These are phyloP conservation scores for Alces alces DNA, from an alignment of 2,113 vertebrate genomes.

Conservation along the genomic window DNA sequence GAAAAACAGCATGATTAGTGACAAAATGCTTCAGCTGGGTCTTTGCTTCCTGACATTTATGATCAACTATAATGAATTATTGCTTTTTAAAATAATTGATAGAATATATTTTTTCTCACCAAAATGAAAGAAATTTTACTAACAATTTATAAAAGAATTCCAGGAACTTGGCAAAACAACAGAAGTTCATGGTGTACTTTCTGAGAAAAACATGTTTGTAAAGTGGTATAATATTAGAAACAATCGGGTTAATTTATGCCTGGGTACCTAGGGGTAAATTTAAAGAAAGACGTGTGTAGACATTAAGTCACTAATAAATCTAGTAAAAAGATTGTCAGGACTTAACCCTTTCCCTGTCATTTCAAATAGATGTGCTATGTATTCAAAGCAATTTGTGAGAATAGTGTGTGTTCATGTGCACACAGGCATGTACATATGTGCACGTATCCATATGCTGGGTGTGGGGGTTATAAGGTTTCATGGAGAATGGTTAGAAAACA, in stretches of 20 bases:
- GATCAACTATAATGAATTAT: conserved; percentile 78
- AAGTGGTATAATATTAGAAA: not conserved
- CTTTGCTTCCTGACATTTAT: conserved; percentile 80
- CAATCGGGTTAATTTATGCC: conserved; percentile 23
- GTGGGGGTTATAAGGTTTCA: not conserved
- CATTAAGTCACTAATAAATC: conserved; percentile 17
- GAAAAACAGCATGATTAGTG: conserved; percentile 82
- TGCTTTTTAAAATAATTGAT: conserved; percentile 73
- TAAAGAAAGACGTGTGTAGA: not conserved
- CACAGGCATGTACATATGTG: rapidly evolving
- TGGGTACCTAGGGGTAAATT: not conserved
- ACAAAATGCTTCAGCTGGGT: conserved; percentile 80
- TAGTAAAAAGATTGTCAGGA: not conserved
- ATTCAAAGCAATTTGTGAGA: conserved; percentile 43
- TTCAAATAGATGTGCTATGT: conserved; percentile 62
- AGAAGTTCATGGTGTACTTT: conserved; percentile 2
- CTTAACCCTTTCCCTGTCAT: conserved; percentile 21
- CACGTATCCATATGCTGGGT: not conserved
- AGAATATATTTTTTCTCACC: conserved; percentile 47
- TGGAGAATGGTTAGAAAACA: not conserved
- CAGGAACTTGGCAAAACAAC: not conserved
- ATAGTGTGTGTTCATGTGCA: rapidly evolving
- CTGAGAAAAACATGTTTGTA: not conserved
- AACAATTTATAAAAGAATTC: conserved; percentile 41
- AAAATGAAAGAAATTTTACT: conserved; percentile 37